phyloP scores from a whole-genome alignment of 2,888 invertebrate genomes.

The Oscheius sp. region DNA sequence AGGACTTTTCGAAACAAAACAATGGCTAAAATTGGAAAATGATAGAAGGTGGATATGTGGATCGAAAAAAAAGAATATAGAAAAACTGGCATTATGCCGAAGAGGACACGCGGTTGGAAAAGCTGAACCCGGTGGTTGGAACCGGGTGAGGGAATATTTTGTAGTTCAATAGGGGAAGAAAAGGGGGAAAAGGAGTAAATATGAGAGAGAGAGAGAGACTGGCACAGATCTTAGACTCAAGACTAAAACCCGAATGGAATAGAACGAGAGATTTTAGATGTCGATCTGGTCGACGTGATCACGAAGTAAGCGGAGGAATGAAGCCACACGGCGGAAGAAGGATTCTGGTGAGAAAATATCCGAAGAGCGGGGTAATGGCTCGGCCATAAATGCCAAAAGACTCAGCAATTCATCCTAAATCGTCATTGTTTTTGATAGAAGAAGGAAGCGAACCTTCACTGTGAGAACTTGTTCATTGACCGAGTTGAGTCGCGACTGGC shows the following conservation, averaged over 20 bases:
- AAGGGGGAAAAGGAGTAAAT: too few species aligned
- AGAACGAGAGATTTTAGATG: neutral
- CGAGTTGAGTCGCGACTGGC: constrained; percentile 6
- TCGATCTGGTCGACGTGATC: constrained; percentile 21
- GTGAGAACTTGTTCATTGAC: constrained; percentile 2
- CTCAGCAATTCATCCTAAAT: constrained; percentile 21
- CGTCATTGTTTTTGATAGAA: neutral
- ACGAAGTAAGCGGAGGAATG: constrained; percentile 17
- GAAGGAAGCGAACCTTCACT: constrained; percentile 6
- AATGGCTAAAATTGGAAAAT: neutral
- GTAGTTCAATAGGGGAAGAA: too few species aligned
- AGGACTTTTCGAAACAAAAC: too few species aligned
- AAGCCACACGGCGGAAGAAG: constrained; percentile 10
- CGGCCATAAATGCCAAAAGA: constrained; percentile 23
- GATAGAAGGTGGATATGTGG: constrained; percentile 6
- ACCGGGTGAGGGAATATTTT: too few species aligned
- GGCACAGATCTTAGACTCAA: neutral
- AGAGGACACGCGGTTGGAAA: neutral
- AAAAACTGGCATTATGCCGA: neutral
- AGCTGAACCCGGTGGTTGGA: neutral
- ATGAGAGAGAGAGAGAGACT: constrained; percentile 1
- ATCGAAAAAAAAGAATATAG: neutral
- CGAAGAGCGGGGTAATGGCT: constrained; percentile 15
- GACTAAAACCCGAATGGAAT: constrained; percentile 7
- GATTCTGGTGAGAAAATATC: constrained; percentile 20